A percentile compares a stretch with the other conserved stretches of the same genome.
Evolutionary conservation across 2,113 vertebrate genomes (phyloP).

Genomic region (Fukomys damarensis): DNA sequence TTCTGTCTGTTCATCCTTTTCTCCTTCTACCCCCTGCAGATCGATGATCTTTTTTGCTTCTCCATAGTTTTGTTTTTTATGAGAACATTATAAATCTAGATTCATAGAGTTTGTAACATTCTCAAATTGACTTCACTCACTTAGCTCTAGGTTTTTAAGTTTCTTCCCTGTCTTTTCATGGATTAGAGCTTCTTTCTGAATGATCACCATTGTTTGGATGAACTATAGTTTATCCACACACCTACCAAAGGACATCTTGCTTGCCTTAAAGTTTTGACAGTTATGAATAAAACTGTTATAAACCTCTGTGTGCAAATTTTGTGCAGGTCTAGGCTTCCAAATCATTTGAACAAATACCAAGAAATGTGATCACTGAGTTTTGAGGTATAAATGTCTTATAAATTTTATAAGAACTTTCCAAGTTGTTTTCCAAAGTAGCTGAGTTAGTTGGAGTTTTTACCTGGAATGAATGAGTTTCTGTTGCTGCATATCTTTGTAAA

Average conservation of each 20-base stretch:
- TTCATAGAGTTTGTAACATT: neutral
- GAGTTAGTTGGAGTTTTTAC: neutral
- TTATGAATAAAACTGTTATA: neutral
- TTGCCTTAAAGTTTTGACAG: neutral
- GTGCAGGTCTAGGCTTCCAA: neutral
- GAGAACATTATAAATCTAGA: neutral
- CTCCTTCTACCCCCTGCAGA: neutral
- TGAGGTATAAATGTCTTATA: neutral
- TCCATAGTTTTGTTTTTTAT: neutral
- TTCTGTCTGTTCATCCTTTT: neutral
- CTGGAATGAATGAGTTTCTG: neutral
- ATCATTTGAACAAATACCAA: neutral
- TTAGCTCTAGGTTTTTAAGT: neutral
- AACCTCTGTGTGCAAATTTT: neutral
- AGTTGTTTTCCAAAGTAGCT: neutral
- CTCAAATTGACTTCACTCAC: neutral
- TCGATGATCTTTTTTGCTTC: neutral
- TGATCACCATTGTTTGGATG: neutral
- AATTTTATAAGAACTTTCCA: neutral
- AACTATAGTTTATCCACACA: neutral
- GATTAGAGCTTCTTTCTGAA: neutral
- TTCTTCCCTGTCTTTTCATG: neutral
- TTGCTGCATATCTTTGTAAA: neutral
- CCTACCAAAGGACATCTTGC: neutral
- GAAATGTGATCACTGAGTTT: neutral